These are phyloP conservation scores for Melanotus villosus DNA, from an alignment of 2,888 invertebrate genomes.

Conservation along the genomic window DNA sequence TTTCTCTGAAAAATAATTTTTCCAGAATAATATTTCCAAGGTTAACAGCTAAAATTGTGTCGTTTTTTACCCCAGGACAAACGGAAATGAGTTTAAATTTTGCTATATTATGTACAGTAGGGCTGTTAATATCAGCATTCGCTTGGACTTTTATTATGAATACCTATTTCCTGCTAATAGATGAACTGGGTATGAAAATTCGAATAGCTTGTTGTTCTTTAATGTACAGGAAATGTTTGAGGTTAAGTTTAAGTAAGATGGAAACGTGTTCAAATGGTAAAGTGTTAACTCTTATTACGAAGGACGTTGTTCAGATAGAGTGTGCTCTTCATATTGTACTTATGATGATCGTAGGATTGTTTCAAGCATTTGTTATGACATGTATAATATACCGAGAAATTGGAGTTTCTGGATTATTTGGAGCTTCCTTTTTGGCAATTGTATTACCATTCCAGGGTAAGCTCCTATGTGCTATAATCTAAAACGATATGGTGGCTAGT, in stretches of 20 bases:
- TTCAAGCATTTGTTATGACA: slow-evolving; percentile 80
- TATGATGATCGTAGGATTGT: slow-evolving; percentile 84
- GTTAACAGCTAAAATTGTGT: slow-evolving; percentile 76
- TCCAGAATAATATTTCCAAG: slow-evolving; percentile 67
- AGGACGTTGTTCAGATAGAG: slow-evolving; percentile 89
- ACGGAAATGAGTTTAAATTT: slow-evolving; percentile 69
- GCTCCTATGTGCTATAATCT: background rate
- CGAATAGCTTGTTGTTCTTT: slow-evolving; percentile 80
- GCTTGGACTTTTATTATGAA: slow-evolving; percentile 76
- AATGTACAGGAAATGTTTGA: slow-evolving; percentile 79
- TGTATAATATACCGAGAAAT: slow-evolving; percentile 73
- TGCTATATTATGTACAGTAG: slow-evolving; percentile 79
- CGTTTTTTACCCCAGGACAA: slow-evolving; percentile 74
- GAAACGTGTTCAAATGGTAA: slow-evolving; percentile 83
- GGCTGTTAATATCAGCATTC: slow-evolving; percentile 74
- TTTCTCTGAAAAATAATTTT: no score
- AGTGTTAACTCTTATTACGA: slow-evolving; percentile 73
- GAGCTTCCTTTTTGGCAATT: background rate
- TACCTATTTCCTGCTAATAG: slow-evolving; percentile 80
- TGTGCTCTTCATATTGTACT: slow-evolving; percentile 84
- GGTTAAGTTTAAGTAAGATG: slow-evolving; percentile 83
- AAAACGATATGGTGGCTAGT: slow-evolving; percentile 10
- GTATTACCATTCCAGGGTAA: slow-evolving; percentile 31
- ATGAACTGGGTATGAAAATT: slow-evolving; percentile 80
- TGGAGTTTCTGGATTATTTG: slow-evolving; percentile 17